Base-by-base conservation (phyloP, 2,888 invertebrate species). In the Frankliniella fusca region DNA sequence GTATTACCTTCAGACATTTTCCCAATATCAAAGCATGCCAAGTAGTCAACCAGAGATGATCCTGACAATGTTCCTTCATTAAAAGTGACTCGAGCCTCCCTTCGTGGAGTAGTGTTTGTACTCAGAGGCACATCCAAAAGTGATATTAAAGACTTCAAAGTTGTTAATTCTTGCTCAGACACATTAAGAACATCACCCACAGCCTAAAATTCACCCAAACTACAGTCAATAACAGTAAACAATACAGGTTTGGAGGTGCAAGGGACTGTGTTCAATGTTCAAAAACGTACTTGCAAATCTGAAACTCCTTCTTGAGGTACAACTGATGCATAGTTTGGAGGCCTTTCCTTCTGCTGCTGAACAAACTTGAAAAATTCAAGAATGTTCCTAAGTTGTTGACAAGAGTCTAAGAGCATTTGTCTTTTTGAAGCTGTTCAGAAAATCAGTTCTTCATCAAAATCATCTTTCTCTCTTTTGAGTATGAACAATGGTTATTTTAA, bases 141-240 rank as follows among this genome's bases (percentile, higher is more conserved):
- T 10, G 70, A 23, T 9, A 76, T 27, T 10, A 76, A 27, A 27
- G 70, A 76, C 27, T 76, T 76, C 23, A 76, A 12, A 80, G 87
- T 85, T 15, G 87, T 85, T 18, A 89, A 85, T 85, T 90, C 90
- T 80, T 86, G 85, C 84, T 88, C 88, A 1, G 89, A 87, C 27
- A 88, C 84, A 82, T 86, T 85, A 28, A 87, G 83, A 28, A 86
- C 85, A 12, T 84, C 84, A 20, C 86, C 84, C 38, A 87, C 83
- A 28, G 85, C 84, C 86, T 87, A 82, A 49, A 83, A 84, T 38
- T 38, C 38, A 38, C 38, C 38, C 38, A 38, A 38, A 38, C 5
- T 38, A 3, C 38, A 38, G 38, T 38, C 5, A 38, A 38, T 38
- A 5, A 3, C 5, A 38, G 38, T 38, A 38, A 38, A 38, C 38